Base-by-base conservation (phyloP, 2,797 vertebrate genomes). In the Gastrophryne carolinensis region DNA sequence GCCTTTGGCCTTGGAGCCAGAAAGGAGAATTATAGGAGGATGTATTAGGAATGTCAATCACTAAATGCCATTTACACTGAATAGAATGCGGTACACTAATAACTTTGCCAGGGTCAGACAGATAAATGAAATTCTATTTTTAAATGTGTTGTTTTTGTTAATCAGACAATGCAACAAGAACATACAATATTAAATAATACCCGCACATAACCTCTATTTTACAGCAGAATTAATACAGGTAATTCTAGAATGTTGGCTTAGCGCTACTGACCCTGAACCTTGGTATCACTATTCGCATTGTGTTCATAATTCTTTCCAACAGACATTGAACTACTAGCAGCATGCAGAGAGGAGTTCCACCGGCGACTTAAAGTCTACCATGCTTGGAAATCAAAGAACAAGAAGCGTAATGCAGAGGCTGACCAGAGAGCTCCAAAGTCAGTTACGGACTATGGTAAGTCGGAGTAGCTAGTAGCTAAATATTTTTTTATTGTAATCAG, bases 311-410 rank as follows among this genome's bases (percentile, higher is more conserved):
- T 54, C 30, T 37, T n/a, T 2, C 72, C 19, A 13, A 79, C 86
- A 99, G 98, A 99, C 87, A 98, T 99, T 30, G 97, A 99, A 71
- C 89, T 99, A 54, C 80, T 99, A 88, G 98, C 95, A 1, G 95
- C 97, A 67, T 99, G 98, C 90, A 91, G 98, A 84, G 97, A 99
- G 85, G 98, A 99, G 86, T 99, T 99, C 83, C 98, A 99, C 81
- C 94, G 98, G 21, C 92, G 98, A 41, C 90, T 99, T 81, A 99
- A 99, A 88, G 97, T 99, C 3, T 99, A 99, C 76, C 98, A 99
- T 65, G 92, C 97, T 0, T 99, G 98, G 98, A 99, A 99, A 83
- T 94, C 97, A 84, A 99, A 95, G 93, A 99, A 99, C 80, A 98
- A 96, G 93, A 99, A 98, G 74, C 93, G 93, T 49, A 95, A 93